Base-by-base conservation (phyloP, 1,140 invertebrate species). In the Pseudobourletiella spinata region DNA sequence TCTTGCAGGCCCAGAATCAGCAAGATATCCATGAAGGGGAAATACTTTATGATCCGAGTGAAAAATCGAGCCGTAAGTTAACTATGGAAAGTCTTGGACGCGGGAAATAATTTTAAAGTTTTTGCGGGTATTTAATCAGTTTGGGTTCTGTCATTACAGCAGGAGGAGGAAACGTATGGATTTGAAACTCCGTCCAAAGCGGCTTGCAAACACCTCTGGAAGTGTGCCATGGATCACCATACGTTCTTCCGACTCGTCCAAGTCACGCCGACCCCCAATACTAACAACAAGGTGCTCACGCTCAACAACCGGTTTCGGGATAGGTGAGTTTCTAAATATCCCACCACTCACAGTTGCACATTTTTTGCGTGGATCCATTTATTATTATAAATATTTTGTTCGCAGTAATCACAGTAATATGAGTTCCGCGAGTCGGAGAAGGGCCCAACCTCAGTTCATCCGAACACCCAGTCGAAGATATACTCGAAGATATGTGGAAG, bases 201-300 rank as follows among this genome's bases (percentile, higher is more conserved):
- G 51, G 94, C 94, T 0, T 98, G 93, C 75, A 95, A 97, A 73
- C 95, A 99, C 78, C 79, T 99, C 54, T 98, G 95, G 93, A 93
- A 95, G 72, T 98, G 95, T 78, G 96, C 94, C 72, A 85, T 96
- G 25, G 96, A 99, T 73, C 94, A 98, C 75, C 95, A 98, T 77
- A 89, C 90, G 2, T 99, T 99, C 81, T 99, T 98, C 80, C 83
- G 95, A 54, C 79, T 97, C 44, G 87, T 91, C 73, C 88, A 81
- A 77, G 85, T 83, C 68, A 84, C 83, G 52, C 86, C 78, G 67
- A 82, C 79, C 73, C 79, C 80, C 2, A 65, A 66, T 63, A 70
- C 65, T 32, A 79, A 84, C 72, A 77, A 83, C 65, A 82, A 87
- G 74, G 80, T 87, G 63, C 86, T 86, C 76, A 81, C 84, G 32